Base-by-base conservation (phyloP, 2,888 invertebrate species). In the Sisyra terminalis region DNA sequence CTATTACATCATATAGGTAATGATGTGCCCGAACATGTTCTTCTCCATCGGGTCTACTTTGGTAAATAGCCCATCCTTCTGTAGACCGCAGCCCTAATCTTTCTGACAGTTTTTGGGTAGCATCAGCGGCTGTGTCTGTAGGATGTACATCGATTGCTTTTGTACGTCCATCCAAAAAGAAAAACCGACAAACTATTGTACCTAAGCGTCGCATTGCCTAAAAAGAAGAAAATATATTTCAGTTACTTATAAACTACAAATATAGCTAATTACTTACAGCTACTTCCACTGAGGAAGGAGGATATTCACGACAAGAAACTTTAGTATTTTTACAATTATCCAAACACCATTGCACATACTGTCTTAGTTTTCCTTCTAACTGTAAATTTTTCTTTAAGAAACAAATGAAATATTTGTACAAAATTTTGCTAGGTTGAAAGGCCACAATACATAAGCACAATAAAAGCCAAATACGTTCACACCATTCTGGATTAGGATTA, bases 141-240 rank as follows among this genome's bases (percentile, higher is more conserved):
- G 93, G 90, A 66, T 92, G 90, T 16, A 94, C 86, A 60, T 92
- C 90, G 47, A 94, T 87, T 0, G 93, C 92, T 61, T 93, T 94
- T 1, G 92, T 92, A 43, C 92, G 76, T 0, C 92, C 90, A 61
- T 94, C 93, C 58, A 94, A 70, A 66, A 94, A 92, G 69, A 90
- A 90, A 65, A 94, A 90, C 39, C 88, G 75, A 58, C 90, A 92
- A 0, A 93, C 89, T 50, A 94, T 85, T 0, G 92, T 90, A 43
- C 89, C 89, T 17, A 92, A 69, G 37, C 88, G 73, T 51, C 85
- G 75, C 85, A 90, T 89, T 1, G 90, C 90, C 83, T 84, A 50
- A 34, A 58, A 53, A 46, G 46, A 32, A 29, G 43, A 34, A 9
- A n/a, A 30, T 7, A 9, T 4, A 29, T 35, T 15, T 13, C 3